Evolutionary conservation across 2,888 invertebrate genomes (phyloP), one percentile per base, ranked within the genome.

Genomic region (Anticlea derivata): DNA sequence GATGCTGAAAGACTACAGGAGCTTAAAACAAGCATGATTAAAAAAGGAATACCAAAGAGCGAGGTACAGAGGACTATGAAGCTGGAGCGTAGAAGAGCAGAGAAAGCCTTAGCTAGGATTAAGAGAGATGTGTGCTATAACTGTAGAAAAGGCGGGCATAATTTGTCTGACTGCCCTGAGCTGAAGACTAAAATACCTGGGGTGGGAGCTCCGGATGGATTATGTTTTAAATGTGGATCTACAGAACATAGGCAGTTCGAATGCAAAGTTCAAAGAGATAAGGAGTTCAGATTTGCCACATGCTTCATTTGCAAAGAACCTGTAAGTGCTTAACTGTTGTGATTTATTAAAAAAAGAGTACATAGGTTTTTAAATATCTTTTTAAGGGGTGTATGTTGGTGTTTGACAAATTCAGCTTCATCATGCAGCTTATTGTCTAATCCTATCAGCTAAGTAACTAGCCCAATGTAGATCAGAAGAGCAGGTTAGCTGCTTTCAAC

Each of bases 201-300:
- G 10, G 77, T 83, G 1, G 84, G 89, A 48, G 75, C 84, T 0
- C 91, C 88, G 3, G 92, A 92, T 38, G 96, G 95, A 5, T 93
- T 97, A 37, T 97, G 97, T 71, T 97, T 95, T 72, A 97, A 97
- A 79, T 97, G 97, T 82, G 97, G 97, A 0, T 97, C 97, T 0
- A 96, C 96, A 2, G 97, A 97, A 75, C 97, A 97, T 73, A 93
- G 93, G 7, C 94, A 95, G 67, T 93, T 93, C 72, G 93, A 94
- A 69, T 95, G 95, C 66, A 94, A 93, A 86, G 94, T 94, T 0
- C 92, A 92, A 24, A 92, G 86, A 61, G 92, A 92, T 29, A 92
- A 93, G 55, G 93, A 94, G 50, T 96, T 93, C 69, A 93, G 95
- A 72, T 97, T 94, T 86, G 97, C 97, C 0, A 94, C 93, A 45